Conservation (phyloP, 2,113 vertebrate species). For the Rhinopithecus roxellana region DNA sequence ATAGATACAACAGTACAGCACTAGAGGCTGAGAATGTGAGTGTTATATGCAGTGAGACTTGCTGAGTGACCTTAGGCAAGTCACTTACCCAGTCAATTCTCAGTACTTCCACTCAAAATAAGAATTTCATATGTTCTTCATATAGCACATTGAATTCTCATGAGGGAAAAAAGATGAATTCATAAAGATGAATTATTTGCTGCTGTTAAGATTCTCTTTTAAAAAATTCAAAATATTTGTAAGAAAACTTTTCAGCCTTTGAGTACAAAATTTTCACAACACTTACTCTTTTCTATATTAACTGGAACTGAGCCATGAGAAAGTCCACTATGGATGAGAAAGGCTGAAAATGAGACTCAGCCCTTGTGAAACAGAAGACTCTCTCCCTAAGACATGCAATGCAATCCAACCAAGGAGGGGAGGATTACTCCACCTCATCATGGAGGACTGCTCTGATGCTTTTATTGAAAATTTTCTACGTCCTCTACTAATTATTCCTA, state of each 20-base stretch:
- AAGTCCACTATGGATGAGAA: neutral
- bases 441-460: neutral
- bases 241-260: neutral
- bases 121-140: neutral
- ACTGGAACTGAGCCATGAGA: slow-evolving; percentile 9
- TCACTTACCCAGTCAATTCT: neutral
- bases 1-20: neutral
- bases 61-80: neutral
- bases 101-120: slow-evolving; percentile 14
- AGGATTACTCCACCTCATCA: neutral
- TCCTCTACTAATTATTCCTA: slow-evolving; percentile 24
- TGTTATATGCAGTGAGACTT: neutral
- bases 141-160: neutral
- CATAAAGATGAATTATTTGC: neutral
- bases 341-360: neutral
- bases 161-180: neutral
- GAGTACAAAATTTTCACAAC: neutral
- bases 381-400: neutral
- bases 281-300: neutral
- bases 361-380: neutral
- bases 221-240: slow-evolving; percentile 17
- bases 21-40: neutral
- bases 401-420: neutral
- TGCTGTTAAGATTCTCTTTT: slow-evolving; percentile 29
- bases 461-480: slow-evolving; percentile 23